Base-by-base conservation (phyloP, 2,888 invertebrate genomes). In the Rhyacophila evoluta region DNA sequence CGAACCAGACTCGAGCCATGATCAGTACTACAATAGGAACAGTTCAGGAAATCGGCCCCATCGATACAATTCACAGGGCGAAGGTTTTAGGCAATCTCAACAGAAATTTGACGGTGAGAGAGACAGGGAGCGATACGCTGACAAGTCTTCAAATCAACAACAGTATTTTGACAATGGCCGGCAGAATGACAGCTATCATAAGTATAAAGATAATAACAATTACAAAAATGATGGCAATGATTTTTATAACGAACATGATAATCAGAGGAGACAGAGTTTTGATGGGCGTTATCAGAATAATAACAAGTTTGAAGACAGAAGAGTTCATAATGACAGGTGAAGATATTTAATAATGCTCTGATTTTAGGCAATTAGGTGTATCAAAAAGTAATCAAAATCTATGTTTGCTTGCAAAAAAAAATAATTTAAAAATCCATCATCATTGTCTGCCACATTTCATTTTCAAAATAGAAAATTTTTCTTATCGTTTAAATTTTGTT, bases 161-260 rank as follows among this genome's bases (percentile, higher is more conserved):
- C 68, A 55, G 10, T 55, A 28, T 37, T 67, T 87, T 37, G 87
- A 87, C 4, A 87, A 88, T 3, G 85, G 84, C 12, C n/a, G 39
- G 72, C 88, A 88, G 80, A 89, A 89, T 36, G 19, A 15, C 1
- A 19, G 70, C 2, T 8, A 73, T 10, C 27, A 73, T 25, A 73
- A 38, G 33, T 39, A 72, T 25, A n/a, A 37, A 33, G 72, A 73
- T 15, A 41, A 73, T 38, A 41, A 27, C 72, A 15, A 25, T 5
- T 33, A 36, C 19, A 72, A 72, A 12, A 33, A 36, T 4, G 72
- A 72, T 1, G 72, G 72, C 10, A 25, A 55, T 55, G 55, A 55
- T 55, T 55, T 55, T 55, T 55, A 55, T 19, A 55, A 29, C 8
- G 37, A 15, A 1, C 29, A 71, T 5, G 33, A 37, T 33, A 37